Evolutionary conservation across 2,797 vertebrate genomes (phyloP), one percentile per base, ranked within the genome.

Genomic region (Australoheros facetus): DNA sequence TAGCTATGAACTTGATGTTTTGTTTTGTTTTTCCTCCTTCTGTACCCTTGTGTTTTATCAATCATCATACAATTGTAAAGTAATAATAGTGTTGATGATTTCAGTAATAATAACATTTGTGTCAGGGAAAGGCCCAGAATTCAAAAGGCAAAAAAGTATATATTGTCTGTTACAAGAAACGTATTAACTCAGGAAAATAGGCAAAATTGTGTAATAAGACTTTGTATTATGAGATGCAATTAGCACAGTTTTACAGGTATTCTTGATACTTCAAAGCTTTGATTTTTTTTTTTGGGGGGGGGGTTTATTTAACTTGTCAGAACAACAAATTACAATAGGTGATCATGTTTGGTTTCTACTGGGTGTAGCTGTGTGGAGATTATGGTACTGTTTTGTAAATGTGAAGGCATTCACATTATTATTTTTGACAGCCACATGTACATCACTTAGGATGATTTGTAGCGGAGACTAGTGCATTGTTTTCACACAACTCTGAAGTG

Each of bases 41-140:
- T 95, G 93, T 96, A 96, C 94, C 95, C 94, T 96, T 96, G 95
- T 95, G 95, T 96, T 97, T 97, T 97, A 97, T 96, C 97, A 97
- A 97, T 98, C 95, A 96, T 94, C 95, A 95, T 96, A 96, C 96
- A 95, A 94, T 96, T 95, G 94, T 97, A 97, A 97, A 95, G 96
- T 97, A 97, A 97, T 95, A 96, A 95, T 89, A 85, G 93, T 93
- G 90, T 93, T 95, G 96, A 96, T 95, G 92, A 95, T 89, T 91
- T 92, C 91, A 94, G 92, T 96, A 96, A 93, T 96, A 95, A 95
- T 93, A 94, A 96, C 85, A 90, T 85, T 93, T 95, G 96, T 92
- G 95, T 96, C 97, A 98, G 97, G 97, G 97, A 98, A 94, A 96
- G 97, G 96, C 97, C 97, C 97, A 97, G 96, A 97, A 95, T 94